phyloP scores from a whole-genome alignment of 2,797 vertebrate species.

The Hypotaenidia philippensis region DNA sequence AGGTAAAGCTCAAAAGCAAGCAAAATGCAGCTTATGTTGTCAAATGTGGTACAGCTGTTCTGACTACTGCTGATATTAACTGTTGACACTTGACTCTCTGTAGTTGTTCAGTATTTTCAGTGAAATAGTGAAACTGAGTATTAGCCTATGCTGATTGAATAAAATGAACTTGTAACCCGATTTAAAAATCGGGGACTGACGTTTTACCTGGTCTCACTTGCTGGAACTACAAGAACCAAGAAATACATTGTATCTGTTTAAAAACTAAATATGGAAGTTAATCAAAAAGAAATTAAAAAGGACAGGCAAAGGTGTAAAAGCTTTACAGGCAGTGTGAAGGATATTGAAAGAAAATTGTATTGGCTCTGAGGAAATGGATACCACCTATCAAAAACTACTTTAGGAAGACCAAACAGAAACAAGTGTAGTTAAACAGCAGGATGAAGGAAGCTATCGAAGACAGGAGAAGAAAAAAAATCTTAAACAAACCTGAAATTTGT shows the following conservation, averaged over 20 bases:
- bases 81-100: background rate
- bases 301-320: background rate
- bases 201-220: background rate
- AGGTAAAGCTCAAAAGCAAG: background rate
- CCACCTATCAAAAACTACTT: slow-evolving; percentile 22
- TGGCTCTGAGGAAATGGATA: slow-evolving; percentile 22
- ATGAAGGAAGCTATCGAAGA: background rate
- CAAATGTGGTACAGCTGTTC: background rate
- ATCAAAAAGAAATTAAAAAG: background rate
- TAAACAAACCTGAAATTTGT: background rate
- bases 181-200: background rate
- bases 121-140: background rate
- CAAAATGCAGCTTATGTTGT: background rate
- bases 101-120: background rate
- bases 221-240: background rate
- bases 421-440: background rate
- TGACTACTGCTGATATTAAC: background rate
- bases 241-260: background rate
- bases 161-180: background rate
- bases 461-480: background rate
- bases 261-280: background rate
- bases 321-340: background rate
- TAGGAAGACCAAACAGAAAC: background rate
- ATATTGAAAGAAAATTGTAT: slow-evolving; percentile 18
- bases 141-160: background rate